These are phyloP conservation scores for Halcyon chelicuti DNA, from an alignment of 2,797 vertebrate genomes.

Conservation along the genomic window DNA sequence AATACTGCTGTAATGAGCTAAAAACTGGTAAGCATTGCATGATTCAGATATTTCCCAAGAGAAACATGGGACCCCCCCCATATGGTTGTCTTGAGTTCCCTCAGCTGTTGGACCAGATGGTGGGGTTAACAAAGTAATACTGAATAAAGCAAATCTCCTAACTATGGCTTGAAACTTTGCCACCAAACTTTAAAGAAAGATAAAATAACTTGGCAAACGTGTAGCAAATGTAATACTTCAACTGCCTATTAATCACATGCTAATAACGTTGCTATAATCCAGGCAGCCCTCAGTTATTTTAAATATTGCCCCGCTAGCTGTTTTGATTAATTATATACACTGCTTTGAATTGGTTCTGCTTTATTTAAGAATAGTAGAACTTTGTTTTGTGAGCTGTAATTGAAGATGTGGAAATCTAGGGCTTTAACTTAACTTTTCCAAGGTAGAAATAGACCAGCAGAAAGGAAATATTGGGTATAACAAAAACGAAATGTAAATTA, in stretches of 20 bases:
- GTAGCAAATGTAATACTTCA: slow-evolving; percentile 57
- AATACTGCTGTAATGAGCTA: neutral
- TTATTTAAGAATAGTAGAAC: slow-evolving; percentile 53
- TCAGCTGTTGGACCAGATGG: slow-evolving; percentile 79
- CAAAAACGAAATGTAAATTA: neutral
- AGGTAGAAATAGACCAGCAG: neutral
- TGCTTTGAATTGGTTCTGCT: slow-evolving; percentile 45
- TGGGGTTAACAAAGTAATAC: slow-evolving; percentile 46
- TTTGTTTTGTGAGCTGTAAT: slow-evolving; percentile 50
- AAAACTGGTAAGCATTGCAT: slow-evolving; percentile 76
- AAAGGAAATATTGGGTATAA: neutral
- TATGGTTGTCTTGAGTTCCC: slow-evolving; percentile 66
- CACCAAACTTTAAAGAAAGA: slow-evolving; percentile 66
- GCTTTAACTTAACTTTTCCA: neutral
- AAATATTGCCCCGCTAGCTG: slow-evolving; percentile 16
- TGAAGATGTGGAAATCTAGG: neutral
- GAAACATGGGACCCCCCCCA: slow-evolving; percentile 70
- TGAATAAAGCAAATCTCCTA: slow-evolving; percentile 60
- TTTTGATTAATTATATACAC: slow-evolving; percentile 63
- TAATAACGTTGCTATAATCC: slow-evolving; percentile 65
- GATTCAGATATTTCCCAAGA: slow-evolving; percentile 76
- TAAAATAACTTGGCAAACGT: slow-evolving; percentile 63
- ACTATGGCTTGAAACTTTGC: slow-evolving; percentile 66
- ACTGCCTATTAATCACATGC: slow-evolving; percentile 68
- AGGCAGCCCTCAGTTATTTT: slow-evolving; percentile 46